Evolutionary conservation across 2,888 invertebrate species (phyloP), one percentile per base, ranked within the genome.

Genomic region (Seira sanloemensis): DNA sequence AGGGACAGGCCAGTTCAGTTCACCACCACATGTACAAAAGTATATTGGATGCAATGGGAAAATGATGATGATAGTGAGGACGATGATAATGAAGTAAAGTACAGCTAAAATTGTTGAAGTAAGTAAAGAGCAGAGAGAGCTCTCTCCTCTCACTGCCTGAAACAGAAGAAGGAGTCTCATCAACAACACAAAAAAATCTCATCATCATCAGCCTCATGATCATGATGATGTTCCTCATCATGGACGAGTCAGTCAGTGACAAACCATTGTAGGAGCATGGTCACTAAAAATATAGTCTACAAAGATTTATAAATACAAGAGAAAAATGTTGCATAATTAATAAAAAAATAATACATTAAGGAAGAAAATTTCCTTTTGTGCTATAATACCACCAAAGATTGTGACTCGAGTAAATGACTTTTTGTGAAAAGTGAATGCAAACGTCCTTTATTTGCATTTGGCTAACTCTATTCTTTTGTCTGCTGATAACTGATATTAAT

Each of bases 71-170:
- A 58, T 58, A 58, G 58, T n/a, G 58, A 58, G 7, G 58, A 58
- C 58, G 58, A 58, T 18, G 58, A 58, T 58, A 58, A 58, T 58
- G 58, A 58, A 58, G 58, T 58, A n/a, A 58, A 58, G 58, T 58
- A 58, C 58, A 58, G 58, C 58, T 58, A 58, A 58, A 58, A 58
- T 58, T 58, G 58, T 58, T 58, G 58, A 58, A 58, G 58, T 2
- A 58, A n/a, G 37, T 37, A 37, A 37, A 37, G 12, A 37, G 37
- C 12, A 12, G 12, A 37, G 12, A 37, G 37, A 58, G 58, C 58
- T 58, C 58, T 58, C 58, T 18, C n/a, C 58, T 58, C 58, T 58
- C 58, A 16, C 58, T n/a, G 9, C n/a, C 58, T 58, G 58, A 4
- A 58, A 37, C 37, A 37, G 37, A 58, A 58, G 58, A 58, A 58